Evolutionary conservation across 1,140 invertebrate species (phyloP), one percentile per base, ranked within the genome.

Genomic region (Pseudoatta argentina): DNA sequence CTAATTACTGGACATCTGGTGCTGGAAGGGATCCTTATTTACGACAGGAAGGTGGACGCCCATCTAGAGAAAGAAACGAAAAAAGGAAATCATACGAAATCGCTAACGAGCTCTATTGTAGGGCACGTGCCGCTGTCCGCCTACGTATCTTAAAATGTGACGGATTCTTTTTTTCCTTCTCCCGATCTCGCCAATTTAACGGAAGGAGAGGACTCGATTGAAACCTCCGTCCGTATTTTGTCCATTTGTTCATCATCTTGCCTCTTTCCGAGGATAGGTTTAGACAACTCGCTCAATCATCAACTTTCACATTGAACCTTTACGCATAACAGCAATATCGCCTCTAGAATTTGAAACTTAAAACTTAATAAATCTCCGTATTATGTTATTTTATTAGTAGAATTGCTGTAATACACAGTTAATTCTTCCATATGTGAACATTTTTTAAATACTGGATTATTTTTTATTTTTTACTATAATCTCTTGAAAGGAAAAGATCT

Each of bases 111-210:
- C 64, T 89, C 92, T 69, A 93, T 93, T 93, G 90, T 93, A 48
- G n/a, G 86, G 89, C 92, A 89, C 78, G 86, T 81, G 90, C 88
- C 87, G 86, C 88, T 93, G 92, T 93, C 93, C 93, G 92, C 93
- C 93, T 92, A 93, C 87, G 66, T 73, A 73, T 89, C 67, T 88
- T 18, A 57, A 87, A 86, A 91, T 88, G 82, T 76, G 86, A 90
- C 75, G 59, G 81, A 88, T 87, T 87, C 86, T 86, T 87, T 89
- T 87, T 91, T 85, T 51, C 30, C 21, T 6, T 53, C 14, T 55
- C 24, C 18, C 51, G 57, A 77, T 77, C 67, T 88, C 27, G 81
- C 78, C 72, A 83, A 90, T 90, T 59, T 71, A 48, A 21, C 53
- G 61, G n/a, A 59, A 30, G 66, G 53, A 73, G 72, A 75, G 63